Conservation (phyloP, 2,888 invertebrate species). For the Gryllus longicercus region DNA sequence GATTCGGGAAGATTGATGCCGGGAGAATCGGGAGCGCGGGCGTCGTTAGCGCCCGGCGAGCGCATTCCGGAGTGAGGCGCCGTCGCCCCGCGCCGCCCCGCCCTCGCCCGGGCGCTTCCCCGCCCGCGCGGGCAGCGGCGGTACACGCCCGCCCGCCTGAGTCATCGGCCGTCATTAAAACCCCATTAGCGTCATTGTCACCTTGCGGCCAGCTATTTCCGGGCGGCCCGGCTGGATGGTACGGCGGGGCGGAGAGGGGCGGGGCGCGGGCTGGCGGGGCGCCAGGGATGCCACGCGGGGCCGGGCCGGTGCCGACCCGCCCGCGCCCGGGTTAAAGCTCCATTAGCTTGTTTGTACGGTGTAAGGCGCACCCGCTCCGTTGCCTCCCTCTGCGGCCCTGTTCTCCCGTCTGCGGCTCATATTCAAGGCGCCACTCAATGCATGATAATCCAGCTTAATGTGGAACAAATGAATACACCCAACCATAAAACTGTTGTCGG, state of each 20-base stretch:
- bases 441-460: too few species aligned
- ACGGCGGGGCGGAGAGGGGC: not conserved
- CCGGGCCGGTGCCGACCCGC: too few species aligned
- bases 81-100: constrained; percentile 42
- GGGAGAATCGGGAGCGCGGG: not conserved
- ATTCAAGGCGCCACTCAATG: too few species aligned
- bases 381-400: too few species aligned
- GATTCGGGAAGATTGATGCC: constrained; percentile 2
- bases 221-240: not conserved
- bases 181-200: constrained; percentile 41
- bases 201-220: constrained; percentile 18
- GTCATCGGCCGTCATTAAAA: constrained; percentile 47
- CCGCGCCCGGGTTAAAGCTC: too few species aligned
- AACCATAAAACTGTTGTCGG: too few species aligned
- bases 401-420: too few species aligned
- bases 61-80: not conserved
- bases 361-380: too few species aligned
- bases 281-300: not conserved
- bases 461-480: too few species aligned
- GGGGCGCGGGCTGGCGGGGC: not conserved
- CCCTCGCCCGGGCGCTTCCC: constrained; percentile 31
- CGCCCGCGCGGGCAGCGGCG: constrained; percentile 41
- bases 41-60: not conserved
- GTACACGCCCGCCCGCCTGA: not conserved
- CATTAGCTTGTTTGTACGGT: too few species aligned